Base-by-base conservation (phyloP, 2,888 invertebrate species). In the Sinodicranocentrus sp. region DNA sequence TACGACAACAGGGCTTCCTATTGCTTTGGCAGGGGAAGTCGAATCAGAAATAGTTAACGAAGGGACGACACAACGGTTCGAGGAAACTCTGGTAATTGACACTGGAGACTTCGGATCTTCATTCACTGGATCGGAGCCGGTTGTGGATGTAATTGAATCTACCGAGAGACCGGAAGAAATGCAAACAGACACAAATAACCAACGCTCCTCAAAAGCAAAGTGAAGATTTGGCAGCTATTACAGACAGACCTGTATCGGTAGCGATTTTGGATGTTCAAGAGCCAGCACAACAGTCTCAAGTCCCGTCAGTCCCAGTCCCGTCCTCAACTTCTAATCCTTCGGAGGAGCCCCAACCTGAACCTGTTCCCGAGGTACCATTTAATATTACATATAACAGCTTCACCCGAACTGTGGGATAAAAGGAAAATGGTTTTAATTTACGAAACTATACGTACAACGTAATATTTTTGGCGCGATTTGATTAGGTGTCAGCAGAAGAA, bases 1-100 rank as follows among this genome's bases (percentile, higher is more conserved):
- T 15, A 86, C 86, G 2, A 82, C 85, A 3, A 68, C 76, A 8
- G 17, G 8, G 2, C 39, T 54, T 28, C 59, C 17, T 0, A 57
- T 76, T 17, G 21, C 52, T 26, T 65, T 83, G 28, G 61, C 13
- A n/a, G 23, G 28, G 17, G 63, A 71, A 8, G 63, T 43, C 0
- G 52, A 28, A 39, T 13, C 39, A 39, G 39, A 39, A 39, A 54
- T 72, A 52, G 26, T 61, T 5, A 61, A 28, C 33, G 28, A 61
- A 13, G 33, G 33, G 2, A 17, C 57, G 1, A 78, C 78, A 5
- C 77, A 28, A 44, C 21, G 2, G 0, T 28, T 52, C 25, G 73
- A 76, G 48, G 25, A 75, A 5, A 1, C 63, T 0, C 10, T 83
- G 15, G 76, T 75, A 3, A 17, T 77, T n/a, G 85, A 68, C 3